Percentiles rank a stretch among this genome's conserved stretches.
phyloP scores from a whole-genome alignment of 2,888 invertebrate species.

The Charanyca ferruginea region DNA sequence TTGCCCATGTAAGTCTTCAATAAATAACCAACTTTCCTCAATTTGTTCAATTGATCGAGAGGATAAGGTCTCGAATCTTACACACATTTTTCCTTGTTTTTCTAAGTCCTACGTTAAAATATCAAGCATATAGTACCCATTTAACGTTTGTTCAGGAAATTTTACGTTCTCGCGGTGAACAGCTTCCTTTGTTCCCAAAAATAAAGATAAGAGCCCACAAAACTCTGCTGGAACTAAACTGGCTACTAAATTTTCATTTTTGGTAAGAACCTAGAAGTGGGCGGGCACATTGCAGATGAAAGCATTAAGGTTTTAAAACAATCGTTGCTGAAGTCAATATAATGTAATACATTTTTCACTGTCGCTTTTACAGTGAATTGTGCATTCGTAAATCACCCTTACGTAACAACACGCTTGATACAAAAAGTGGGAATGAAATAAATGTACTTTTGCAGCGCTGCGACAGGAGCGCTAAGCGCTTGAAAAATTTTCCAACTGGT shows the following conservation, averaged over 20 bases:
- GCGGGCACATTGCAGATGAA: constrained; percentile 36
- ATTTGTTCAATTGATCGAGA: constrained; percentile 41
- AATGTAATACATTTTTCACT: constrained; percentile 74
- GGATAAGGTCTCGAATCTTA: constrained; percentile 16
- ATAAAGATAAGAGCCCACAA: constrained; percentile 55
- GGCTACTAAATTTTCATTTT: constrained; percentile 61
- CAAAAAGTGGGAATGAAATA: constrained; percentile 74
- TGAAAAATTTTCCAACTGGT: constrained; percentile 63
- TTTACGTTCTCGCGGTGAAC: constrained; percentile 30
- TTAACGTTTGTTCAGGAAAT: constrained; percentile 33
- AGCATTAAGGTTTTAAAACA: constrained; percentile 64
- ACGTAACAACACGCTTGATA: constrained; percentile 71
- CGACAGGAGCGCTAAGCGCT: constrained; percentile 62
- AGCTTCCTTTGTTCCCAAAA: constrained; percentile 55
- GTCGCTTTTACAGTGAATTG: constrained; percentile 75
- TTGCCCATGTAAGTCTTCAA: constrained; percentile 26
- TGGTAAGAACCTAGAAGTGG: constrained; percentile 41
- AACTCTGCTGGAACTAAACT: constrained; percentile 49
- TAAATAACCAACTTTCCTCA: constrained; percentile 47
- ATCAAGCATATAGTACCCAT: constrained; percentile 33
- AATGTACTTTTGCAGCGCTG: constrained; percentile 61
- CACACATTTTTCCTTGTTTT: constrained; percentile 45
- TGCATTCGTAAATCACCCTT: constrained; percentile 77
- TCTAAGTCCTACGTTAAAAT: constrained; percentile 26
- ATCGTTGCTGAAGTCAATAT: constrained; percentile 70